Evolutionary conservation across 2,113 vertebrate species (phyloP), one percentile per base, ranked within the genome.

Genomic region (Xiphias gladius): DNA sequence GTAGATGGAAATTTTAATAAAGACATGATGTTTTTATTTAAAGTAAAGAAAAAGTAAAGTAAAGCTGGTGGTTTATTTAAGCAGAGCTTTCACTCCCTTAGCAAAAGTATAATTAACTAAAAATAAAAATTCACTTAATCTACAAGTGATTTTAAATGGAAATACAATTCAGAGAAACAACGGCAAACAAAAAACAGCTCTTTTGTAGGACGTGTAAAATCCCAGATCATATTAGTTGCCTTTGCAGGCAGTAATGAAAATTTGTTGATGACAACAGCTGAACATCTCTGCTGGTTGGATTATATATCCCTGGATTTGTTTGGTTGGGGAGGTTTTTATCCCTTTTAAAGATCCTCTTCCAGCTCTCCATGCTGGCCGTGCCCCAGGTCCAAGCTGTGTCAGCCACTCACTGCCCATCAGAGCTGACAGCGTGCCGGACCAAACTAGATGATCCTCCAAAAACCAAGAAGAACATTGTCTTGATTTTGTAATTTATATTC

Each of bases 221-320:
- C 66, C 39, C 52, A 68, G 54, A 58, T 66, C 48, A 62, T 65
- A 39, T 67, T 64, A 67, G 61, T 69, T 46, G 46, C 57, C 67
- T 65, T 66, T 64, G 71, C 73, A 55, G 66, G 24, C 80, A 70
- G 79, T 67, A 46, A 68, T 82, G 68, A 78, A 76, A 82, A 90
- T 86, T 70, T 87, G 87, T 85, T 90, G 86, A 83, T 86, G 87
- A 81, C 79, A 84, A 73, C 84, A 85, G 82, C 83, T 88, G 70
- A 89, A 63, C 63, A 83, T 89, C 67, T 90, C 59, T 83, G 66
- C 79, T 52, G 76, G 67, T 84, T 62, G 85, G 92, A 93, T 91
- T 93, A 88, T 85, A 76, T 73, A 61, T 91, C 82, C 64, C 71
- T 87, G 90, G 88, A 91, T 93, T 93, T 93, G 89, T 91, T 92